A percentile compares a stretch with the other conserved stretches of the same genome.
phyloP scores from a whole-genome alignment of 2,797 vertebrate genomes.

The Neosilurus hyrtlii region DNA sequence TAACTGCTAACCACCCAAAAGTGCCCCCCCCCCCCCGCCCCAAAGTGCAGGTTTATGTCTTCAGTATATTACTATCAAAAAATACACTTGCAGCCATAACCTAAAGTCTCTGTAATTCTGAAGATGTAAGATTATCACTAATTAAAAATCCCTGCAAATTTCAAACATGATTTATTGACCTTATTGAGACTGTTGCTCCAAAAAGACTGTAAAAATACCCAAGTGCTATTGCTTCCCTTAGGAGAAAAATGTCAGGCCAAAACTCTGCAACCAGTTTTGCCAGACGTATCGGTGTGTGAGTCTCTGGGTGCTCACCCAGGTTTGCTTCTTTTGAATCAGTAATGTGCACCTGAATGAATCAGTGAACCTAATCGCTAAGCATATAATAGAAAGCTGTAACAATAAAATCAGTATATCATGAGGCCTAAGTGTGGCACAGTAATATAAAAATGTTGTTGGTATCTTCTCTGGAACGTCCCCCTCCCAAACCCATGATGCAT shows the following conservation, averaged over 20 bases:
- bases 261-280: not conserved
- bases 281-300: not conserved
- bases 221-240: constrained; percentile 13
- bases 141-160: too few species aligned
- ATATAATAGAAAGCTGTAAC: constrained; percentile 32
- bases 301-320: not conserved
- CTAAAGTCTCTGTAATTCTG: too few species aligned
- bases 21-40: too few species aligned
- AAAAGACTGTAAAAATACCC: not conserved
- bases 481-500: constrained; percentile 62
- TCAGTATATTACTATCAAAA: too few species aligned
- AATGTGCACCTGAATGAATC: constrained; percentile 27
- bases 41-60: too few species aligned
- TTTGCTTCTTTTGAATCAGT: not conserved
- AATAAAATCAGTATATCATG: constrained; percentile 13
- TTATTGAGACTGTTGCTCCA: too few species aligned
- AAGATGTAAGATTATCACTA: too few species aligned
- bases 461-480: constrained; percentile 46
- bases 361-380: constrained; percentile 23
- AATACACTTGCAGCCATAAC: too few species aligned
- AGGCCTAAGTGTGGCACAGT: not conserved
- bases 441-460: constrained; percentile 13
- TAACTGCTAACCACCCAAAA: too few species aligned
- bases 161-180: too few species aligned
- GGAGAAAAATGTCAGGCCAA: constrained; percentile 24